Percentiles rank a stretch among this genome's conserved stretches.
Evolutionary conservation across 2,113 vertebrate species (phyloP).

Genomic region (Protobothrops mucrosquamatus): DNA sequence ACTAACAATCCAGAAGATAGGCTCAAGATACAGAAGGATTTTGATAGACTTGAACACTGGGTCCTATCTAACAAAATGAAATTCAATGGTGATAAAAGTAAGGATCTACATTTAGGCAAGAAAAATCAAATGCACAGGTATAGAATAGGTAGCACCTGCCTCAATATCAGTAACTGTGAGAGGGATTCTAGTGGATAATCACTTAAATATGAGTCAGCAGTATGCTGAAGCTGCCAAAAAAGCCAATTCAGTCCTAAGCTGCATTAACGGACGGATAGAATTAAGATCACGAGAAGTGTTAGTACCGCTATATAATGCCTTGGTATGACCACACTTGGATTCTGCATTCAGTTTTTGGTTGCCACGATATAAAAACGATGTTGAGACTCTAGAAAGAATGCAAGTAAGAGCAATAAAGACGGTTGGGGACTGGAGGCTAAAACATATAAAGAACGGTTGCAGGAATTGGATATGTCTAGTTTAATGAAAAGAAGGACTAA

Average conservation of each 20-base stretch:
- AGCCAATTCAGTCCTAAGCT: too few species aligned
- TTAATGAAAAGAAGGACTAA: not conserved
- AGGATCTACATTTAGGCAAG: not conserved
- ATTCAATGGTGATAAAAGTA: not conserved
- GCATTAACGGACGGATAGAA: too few species aligned
- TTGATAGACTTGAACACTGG: too few species aligned
- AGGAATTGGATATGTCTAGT: not conserved
- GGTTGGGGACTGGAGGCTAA: not conserved
- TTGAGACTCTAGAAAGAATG: not conserved
- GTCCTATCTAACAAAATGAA: not conserved
- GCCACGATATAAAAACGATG: not conserved
- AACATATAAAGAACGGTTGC: not conserved
- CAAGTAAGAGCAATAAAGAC: not conserved
- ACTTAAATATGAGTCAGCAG: not conserved
- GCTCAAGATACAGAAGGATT: not conserved
- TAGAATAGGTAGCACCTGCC: not conserved
- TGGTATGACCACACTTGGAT: not conserved
- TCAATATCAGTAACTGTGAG: not conserved
- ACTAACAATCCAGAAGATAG: not conserved
- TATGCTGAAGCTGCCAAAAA: not conserved
- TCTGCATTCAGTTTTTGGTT: not conserved
- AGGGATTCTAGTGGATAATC: not conserved
- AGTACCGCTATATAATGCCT: not conserved
- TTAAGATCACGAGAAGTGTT: too few species aligned
- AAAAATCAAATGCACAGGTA: not conserved